Base-by-base conservation (phyloP, 2,113 vertebrate species). In the Caretta caretta region DNA sequence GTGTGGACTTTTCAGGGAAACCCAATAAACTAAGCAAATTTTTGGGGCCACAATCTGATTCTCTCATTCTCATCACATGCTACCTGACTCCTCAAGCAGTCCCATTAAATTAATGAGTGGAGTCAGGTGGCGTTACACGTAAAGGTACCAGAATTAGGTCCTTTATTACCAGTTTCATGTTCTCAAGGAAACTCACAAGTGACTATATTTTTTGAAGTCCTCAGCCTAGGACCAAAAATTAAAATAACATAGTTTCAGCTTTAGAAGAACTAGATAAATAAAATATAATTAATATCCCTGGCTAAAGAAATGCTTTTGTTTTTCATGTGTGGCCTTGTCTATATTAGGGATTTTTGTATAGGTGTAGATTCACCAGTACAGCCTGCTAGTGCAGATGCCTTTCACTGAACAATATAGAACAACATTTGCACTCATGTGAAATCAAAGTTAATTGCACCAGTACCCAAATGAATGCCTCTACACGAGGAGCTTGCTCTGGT, bases 291-390 rank as follows among this genome's bases (percentile, higher is more conserved):
- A 42, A 0, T 16, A 5, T 6, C 79, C 78, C 0, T 57, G 49
- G 13, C 72, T 80, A 7, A 85, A 84, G 38, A 24, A 57, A 8
- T 6, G 22, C n/a, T 48, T 78, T 72, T 35, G 38, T n/a, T 9
- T 20, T 59, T 0, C 0, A 12, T 8, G 7, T 5, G 31, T 80
- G 8, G 31, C 50, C 86, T 46, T 80, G 0, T 5, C 10, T 4
- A 11, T 10, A 3, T 3, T 3, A 0, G 14, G 19, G 56, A 10
- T 51, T 22, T 65, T 12, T 10, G 4, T 0, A 0, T 27, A 76
- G 82, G 7, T 83, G 72, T 17, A 0, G 0, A 1, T 5, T 24
- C 31, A 14, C 3, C 2, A 5, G n/a, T 17, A 57, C 24, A 80
- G 84, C 5, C n/a, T 38, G 65, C 35, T 35, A 19, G 29, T 38